These are phyloP conservation scores for Portevinia maculata DNA, from an alignment of 2,888 invertebrate species.

Conservation along the genomic window DNA sequence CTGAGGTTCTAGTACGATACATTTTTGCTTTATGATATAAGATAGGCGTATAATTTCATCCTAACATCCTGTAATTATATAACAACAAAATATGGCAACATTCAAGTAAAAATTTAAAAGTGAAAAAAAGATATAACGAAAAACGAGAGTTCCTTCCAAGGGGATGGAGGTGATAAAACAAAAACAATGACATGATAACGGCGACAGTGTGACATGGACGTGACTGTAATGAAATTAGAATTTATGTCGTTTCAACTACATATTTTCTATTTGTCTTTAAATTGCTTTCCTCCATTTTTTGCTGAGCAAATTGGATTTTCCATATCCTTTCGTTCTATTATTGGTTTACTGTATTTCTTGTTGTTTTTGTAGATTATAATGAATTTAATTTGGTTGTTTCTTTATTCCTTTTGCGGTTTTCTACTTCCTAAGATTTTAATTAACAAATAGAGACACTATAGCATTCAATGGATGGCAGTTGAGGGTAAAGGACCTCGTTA, in stretches of 20 bases:
- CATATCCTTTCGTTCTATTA: constrained; percentile 24
- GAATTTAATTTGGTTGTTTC: constrained; percentile 25
- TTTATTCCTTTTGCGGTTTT: constrained; percentile 4
- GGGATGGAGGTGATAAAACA: constrained; percentile 8
- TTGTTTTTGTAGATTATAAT: constrained; percentile 19
- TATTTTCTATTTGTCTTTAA: constrained; percentile 45
- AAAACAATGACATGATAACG: constrained; percentile 57
- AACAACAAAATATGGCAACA: constrained; percentile 28
- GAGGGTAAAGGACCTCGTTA: constrained; percentile 5
- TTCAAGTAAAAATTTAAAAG: not conserved
- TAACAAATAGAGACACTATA: constrained; percentile 18
- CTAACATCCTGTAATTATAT: constrained; percentile 71
- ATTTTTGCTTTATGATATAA: constrained; percentile 71
- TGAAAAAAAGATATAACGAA: constrained; percentile 17
- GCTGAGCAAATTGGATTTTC: constrained; percentile 42
- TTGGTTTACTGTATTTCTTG: constrained; percentile 12
- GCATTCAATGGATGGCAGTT: not conserved
- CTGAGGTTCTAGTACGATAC: constrained; percentile 53
- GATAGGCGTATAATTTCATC: constrained; percentile 71
- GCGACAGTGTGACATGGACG: constrained; percentile 67
- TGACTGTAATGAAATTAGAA: constrained; percentile 70
- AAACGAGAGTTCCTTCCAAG: constrained; percentile 25
- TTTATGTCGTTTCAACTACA: constrained; percentile 68
- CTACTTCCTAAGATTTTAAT: constrained; percentile 23
- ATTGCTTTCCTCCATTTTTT: not conserved